phyloP scores from a whole-genome alignment of 2,113 vertebrate species.

The Halcyon senegalensis region DNA sequence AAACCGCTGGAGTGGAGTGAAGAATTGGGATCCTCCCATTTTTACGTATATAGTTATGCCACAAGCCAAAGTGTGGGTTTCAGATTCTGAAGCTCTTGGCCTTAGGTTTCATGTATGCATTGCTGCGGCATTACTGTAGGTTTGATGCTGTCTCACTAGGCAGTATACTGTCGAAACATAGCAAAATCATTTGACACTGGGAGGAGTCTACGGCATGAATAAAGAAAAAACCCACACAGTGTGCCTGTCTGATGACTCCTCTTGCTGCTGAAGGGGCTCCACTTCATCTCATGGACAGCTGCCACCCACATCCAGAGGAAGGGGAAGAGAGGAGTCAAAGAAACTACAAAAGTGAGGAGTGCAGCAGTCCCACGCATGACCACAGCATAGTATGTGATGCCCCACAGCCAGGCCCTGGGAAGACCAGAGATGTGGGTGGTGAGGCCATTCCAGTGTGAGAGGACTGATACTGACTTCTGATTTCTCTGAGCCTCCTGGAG shows the following conservation, averaged over 20 bases:
- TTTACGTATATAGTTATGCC: background rate
- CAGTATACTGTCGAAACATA: background rate
- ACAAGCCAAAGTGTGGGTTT: background rate
- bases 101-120: background rate
- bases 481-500: background rate
- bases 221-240: background rate
- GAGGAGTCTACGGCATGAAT: background rate
- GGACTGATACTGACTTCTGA: background rate
- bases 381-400: fast-evolving
- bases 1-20: background rate
- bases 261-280: background rate
- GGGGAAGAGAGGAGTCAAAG: background rate
- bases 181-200: background rate
- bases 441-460: background rate
- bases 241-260: background rate
- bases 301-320: background rate
- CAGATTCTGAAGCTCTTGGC: background rate
- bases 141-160: background rate
- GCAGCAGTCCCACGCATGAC: fast-evolving
- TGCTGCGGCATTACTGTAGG: background rate
- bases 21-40: background rate
- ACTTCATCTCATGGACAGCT: background rate
- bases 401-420: background rate
- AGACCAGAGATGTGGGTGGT: fast-evolving
- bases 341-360: fast-evolving